phyloP scores from a whole-genome alignment of 1,140 invertebrate genomes.

The Nasonia longicornis region DNA sequence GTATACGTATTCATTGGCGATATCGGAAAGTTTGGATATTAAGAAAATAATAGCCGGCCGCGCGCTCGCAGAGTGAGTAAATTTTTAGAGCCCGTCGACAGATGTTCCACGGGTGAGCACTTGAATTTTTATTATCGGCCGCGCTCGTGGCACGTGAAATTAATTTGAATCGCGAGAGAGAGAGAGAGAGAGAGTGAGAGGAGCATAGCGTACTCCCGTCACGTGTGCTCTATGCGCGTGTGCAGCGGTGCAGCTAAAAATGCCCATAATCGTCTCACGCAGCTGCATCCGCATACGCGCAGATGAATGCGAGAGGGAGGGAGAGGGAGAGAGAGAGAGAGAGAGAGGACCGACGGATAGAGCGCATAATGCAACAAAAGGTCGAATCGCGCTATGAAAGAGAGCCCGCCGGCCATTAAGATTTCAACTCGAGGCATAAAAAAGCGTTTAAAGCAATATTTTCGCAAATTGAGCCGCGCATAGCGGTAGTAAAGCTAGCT shows the following conservation, averaged over 20 bases:
- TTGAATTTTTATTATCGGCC: slow-evolving; percentile 18
- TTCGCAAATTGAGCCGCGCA: background rate
- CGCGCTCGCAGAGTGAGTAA: background rate
- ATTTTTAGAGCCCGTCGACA: slow-evolving; percentile 11
- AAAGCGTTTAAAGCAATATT: slow-evolving; percentile 15
- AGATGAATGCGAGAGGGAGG: background rate
- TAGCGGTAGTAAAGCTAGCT: background rate
- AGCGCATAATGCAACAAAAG: background rate
- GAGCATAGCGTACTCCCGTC: slow-evolving; percentile 2
- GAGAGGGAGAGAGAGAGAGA: background rate
- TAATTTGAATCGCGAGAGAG: background rate
- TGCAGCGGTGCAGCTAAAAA: background rate
- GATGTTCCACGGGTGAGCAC: slow-evolving; percentile 1
- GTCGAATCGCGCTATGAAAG: background rate
- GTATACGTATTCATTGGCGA: background rate
- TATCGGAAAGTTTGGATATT: background rate
- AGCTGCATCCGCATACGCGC: background rate
- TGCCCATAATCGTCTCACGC: slow-evolving; percentile 5
- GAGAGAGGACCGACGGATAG: background rate
- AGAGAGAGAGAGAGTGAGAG: background rate
- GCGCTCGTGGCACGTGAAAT: slow-evolving; percentile 2
- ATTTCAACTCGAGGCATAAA: slow-evolving; percentile 4
- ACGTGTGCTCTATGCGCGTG: slow-evolving; percentile 11
- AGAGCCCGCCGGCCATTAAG: background rate
- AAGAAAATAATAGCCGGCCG: background rate